Base-by-base conservation (phyloP, 2,113 vertebrate genomes). In the Platichthys flesus region DNA sequence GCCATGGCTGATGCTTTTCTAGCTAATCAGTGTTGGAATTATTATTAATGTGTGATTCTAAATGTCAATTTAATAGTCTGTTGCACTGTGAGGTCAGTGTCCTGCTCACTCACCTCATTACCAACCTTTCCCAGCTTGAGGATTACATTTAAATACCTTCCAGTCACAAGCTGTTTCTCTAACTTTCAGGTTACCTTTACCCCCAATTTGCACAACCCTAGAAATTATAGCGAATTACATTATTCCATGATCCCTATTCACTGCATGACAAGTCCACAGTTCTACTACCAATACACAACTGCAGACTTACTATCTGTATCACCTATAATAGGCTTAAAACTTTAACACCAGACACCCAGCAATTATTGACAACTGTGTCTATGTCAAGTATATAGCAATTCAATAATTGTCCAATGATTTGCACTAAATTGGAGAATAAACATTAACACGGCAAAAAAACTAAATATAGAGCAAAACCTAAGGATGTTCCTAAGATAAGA, bases 91-190 rank as follows among this genome's bases (percentile, higher is more conserved):
- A 42, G 14, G 40, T 23, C 67, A 51, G 47, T 5, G 47, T 51
- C 47, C 47, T 18, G 47, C 47, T 69, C 45, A 45, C 51, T 63
- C 65, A 45, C 4, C 65, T 61, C 23, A 12, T 16, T 20, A 65
- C 28, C 59, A 74, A 74, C 62, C 63, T 45, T 51, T 24, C 47
- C 40, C 66, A 75, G 59, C 67, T 71, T 40, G 40, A 59, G 68
- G 63, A 82, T 84, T 79, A 56, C 54, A 71, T 73, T 8, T 67
- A 12, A 77, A 79, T 69, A 80, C 72, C 52, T 37, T 63, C 71
- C 37, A 57, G 70, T 85, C 80, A 79, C 68, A 81, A 74, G 67
- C 42, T 75, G 68, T 42, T 78, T 78, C 31, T 74, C 58, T 65
- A 67, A 78, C 71, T 67, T 79, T 67, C 52, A 71, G 26, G 8